phyloP scores from a whole-genome alignment of 1,140 invertebrate genomes.

The Lithobius niger region DNA sequence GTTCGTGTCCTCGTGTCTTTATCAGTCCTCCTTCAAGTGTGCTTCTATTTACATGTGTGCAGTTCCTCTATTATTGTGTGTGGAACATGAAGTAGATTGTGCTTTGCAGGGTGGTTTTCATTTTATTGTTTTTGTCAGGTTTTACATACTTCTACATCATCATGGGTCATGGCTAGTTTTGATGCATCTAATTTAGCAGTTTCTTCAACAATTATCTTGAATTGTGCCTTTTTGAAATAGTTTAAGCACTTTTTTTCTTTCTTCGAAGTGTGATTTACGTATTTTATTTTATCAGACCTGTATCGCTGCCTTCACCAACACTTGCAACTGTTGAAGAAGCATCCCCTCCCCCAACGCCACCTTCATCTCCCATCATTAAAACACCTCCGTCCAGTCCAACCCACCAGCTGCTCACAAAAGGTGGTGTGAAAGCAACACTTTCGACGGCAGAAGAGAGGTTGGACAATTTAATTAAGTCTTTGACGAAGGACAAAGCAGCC shows the following conservation, averaged over 20 bases:
- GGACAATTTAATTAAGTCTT: slow-evolving; percentile 45
- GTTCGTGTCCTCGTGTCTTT: too few species aligned
- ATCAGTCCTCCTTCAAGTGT: too few species aligned
- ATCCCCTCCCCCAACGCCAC: not conserved
- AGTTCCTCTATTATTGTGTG: too few species aligned
- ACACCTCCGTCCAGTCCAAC: slow-evolving; percentile 12
- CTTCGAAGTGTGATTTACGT: not conserved
- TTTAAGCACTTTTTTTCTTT: not conserved
- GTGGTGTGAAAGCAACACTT: not conserved
- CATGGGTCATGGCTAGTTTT: too few species aligned
- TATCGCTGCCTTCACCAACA: not conserved
- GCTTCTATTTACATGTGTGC: too few species aligned
- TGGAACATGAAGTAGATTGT: too few species aligned
- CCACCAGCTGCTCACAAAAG: slow-evolving; percentile 3
- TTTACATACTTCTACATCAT: too few species aligned
- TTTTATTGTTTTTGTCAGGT: too few species aligned
- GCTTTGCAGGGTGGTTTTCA: too few species aligned
- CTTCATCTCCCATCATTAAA: not conserved
- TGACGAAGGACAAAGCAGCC: slow-evolving; percentile 39
- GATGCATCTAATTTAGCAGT: too few species aligned
- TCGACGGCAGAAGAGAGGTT: slow-evolving; percentile 38
- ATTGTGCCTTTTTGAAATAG: not conserved
- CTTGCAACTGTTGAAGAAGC: slow-evolving; percentile 5
- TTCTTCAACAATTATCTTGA: too few species aligned
- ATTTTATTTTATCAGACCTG: slow-evolving; percentile 4